Evolutionary conservation across 2,888 invertebrate species (phyloP).

Genomic region (Drosophila anceps): DNA sequence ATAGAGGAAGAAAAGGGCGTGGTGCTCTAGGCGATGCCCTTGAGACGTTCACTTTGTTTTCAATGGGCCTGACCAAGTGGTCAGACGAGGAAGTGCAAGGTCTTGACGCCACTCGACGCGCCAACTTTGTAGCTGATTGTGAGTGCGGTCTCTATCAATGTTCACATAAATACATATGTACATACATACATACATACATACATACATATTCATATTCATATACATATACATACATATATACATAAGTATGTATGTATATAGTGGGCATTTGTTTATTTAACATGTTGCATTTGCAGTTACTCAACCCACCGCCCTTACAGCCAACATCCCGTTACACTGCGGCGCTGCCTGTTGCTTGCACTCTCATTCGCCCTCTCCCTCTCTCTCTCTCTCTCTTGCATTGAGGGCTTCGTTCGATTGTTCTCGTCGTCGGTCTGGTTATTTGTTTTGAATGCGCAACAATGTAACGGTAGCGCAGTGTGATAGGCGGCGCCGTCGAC

Average conservation of each 20-base stretch:
- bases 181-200: not conserved
- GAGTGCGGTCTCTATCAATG: conserved; percentile 41
- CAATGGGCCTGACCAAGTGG: conserved; percentile 44
- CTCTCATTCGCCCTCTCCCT: not conserved
- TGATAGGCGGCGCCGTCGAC: conserved; percentile 37
- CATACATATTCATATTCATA: not conserved
- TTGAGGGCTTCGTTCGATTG: conserved; percentile 16
- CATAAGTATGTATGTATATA: not conserved
- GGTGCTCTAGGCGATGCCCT: conserved; percentile 33
- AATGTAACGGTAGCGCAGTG: conserved; percentile 45
- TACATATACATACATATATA: not conserved
- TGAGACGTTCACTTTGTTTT: conserved; percentile 40
- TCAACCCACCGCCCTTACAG: conserved; percentile 16
- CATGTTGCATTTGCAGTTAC: conserved; percentile 69
- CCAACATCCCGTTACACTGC: not conserved
- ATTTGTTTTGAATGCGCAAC: conserved; percentile 51
- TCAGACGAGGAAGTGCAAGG: conserved; percentile 53
- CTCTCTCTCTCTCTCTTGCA: not conserved
- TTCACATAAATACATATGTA: not conserved
- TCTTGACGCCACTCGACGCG: conserved; percentile 55
- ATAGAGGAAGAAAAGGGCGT: not conserved
- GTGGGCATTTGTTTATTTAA: conserved; percentile 61
- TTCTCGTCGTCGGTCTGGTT: conserved; percentile 29
- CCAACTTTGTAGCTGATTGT: conserved; percentile 59
- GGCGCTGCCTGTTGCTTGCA: not conserved